Conservation (phyloP, 2,113 vertebrate species). For the Phalacrocorax pelagicus region DNA sequence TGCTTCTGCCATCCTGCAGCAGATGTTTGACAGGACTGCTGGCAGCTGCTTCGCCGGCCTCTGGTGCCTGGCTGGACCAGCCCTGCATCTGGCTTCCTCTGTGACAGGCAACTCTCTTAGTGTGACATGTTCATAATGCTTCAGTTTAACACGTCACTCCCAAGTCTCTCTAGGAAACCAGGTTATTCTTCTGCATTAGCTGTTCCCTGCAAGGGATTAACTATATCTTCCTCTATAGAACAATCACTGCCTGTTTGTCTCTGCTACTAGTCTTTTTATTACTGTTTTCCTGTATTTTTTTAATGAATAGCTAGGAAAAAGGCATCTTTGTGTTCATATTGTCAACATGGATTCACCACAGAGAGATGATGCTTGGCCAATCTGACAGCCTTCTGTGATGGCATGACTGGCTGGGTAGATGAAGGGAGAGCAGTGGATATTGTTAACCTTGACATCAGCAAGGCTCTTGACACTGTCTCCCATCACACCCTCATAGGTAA, state of each 20-base stretch:
- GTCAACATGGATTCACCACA: too few species aligned
- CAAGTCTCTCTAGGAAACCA: not conserved
- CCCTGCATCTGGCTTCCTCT: not conserved
- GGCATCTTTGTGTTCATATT: not conserved
- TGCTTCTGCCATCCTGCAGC: not conserved
- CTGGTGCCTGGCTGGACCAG: not conserved
- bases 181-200: not conserved
- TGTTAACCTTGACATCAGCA: too few species aligned
- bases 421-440: too few species aligned
- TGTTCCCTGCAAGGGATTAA: not conserved
- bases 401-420: too few species aligned
- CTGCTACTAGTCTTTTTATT: not conserved
- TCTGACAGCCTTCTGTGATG: too few species aligned
- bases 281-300: not conserved
- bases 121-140: fast-evolving
- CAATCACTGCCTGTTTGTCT: not conserved
- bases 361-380: too few species aligned
- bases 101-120: not conserved
- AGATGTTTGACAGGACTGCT: not conserved
- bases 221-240: not conserved
- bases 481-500: too few species aligned
- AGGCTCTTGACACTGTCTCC: too few species aligned
- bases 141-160: fast-evolving
- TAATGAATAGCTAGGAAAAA: not conserved
- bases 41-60: not conserved